These are phyloP conservation scores for Melieria crassipennis DNA, from an alignment of 2,888 invertebrate species.

Conservation along the genomic window DNA sequence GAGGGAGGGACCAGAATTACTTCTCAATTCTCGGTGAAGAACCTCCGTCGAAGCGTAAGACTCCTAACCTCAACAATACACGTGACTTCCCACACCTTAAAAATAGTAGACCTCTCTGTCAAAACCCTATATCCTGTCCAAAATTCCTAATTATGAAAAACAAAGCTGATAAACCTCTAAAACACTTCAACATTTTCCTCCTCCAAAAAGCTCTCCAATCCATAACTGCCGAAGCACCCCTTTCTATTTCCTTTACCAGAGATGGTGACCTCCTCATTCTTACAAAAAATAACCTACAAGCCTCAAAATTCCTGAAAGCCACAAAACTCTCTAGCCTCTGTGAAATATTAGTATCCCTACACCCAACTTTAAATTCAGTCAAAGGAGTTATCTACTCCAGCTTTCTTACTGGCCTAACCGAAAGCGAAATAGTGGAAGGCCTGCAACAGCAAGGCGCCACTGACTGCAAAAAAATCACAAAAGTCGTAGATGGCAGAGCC, in stretches of 20 bases:
- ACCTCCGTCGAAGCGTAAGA: constrained; percentile 5
- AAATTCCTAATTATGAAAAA: not conserved
- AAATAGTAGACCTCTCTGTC: not conserved
- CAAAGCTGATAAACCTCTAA: too few relatives aligned
- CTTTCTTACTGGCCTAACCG: not conserved
- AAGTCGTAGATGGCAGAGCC: not conserved
- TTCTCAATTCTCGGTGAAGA: constrained; percentile 8
- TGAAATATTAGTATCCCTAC: too few relatives aligned
- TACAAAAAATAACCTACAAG: not conserved
- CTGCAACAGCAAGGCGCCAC: constrained; percentile 18
- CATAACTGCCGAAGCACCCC: not conserved
- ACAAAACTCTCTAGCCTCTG: too few relatives aligned
- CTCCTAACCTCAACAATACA: not conserved
- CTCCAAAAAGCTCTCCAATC: not conserved
- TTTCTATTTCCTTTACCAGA: not conserved
- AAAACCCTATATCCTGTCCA: not conserved
- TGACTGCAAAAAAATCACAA: constrained; percentile 18
- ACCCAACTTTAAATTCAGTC: too few relatives aligned
- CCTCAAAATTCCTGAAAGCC: too few relatives aligned
- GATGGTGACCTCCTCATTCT: constrained; percentile 1
- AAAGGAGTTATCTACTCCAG: too few relatives aligned
- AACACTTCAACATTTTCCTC: too few relatives aligned
- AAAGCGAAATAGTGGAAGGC: constrained; percentile 5
- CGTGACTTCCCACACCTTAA: not conserved
- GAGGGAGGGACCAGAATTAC: constrained; percentile 11